Percentiles rank a stretch among this genome's conserved stretches.
Evolutionary conservation across 2,797 vertebrate genomes (phyloP).

Genomic region (Fistularia tabacaria): DNA sequence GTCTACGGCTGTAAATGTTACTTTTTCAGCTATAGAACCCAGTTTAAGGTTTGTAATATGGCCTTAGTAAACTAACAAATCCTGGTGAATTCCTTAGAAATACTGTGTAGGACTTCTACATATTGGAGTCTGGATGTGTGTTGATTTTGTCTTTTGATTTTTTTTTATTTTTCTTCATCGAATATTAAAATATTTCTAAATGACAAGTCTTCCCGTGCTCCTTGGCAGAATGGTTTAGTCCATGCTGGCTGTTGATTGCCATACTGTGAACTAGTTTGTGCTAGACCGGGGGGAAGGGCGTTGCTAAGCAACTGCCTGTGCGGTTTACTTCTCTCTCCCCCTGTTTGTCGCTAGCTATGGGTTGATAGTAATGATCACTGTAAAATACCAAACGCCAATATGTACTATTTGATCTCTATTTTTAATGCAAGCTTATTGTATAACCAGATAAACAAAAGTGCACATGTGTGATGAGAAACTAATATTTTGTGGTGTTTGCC

Average conservation of each 20-base stretch:
- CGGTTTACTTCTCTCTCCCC: conserved; percentile 49
- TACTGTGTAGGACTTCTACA: too few relatives aligned
- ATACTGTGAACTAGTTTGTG: conserved; percentile 64
- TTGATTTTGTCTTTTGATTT: conserved; percentile 1
- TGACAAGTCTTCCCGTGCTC: conserved; percentile 25
- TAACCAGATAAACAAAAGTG: not conserved
- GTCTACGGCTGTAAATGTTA: too few relatives aligned
- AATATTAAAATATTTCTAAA: conserved; percentile 13
- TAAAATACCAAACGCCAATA: not conserved
- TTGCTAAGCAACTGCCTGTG: conserved; percentile 65
- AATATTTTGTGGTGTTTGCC: not conserved
- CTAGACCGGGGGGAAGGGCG: conserved; percentile 71
- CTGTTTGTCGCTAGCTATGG: conserved; percentile 63
- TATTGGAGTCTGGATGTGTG: too few relatives aligned
- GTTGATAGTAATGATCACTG: conserved; percentile 17
- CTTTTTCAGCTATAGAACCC: too few relatives aligned
- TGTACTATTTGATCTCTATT: not conserved
- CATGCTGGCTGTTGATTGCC: conserved; percentile 70
- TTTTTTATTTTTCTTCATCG: conserved; percentile 18
- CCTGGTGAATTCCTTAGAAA: too few relatives aligned
- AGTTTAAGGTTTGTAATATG: not conserved
- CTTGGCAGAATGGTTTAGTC: conserved; percentile 67
- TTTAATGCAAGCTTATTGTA: not conserved
- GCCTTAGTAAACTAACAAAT: conserved; percentile 4
- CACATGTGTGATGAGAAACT: not conserved